These are phyloP conservation scores for Callorhinus ursinus DNA, from an alignment of 2,113 vertebrate genomes.

Conservation along the genomic window DNA sequence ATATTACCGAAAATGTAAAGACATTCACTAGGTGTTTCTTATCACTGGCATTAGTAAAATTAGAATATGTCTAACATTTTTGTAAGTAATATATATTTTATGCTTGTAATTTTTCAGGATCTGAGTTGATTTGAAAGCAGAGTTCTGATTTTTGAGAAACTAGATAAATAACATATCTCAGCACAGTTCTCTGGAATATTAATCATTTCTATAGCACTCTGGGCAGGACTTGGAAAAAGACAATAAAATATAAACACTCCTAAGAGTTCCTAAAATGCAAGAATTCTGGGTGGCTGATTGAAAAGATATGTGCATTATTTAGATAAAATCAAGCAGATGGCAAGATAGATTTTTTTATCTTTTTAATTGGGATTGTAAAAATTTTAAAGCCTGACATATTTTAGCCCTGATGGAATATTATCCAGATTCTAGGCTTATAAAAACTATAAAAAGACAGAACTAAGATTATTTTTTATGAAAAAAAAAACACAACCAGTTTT, in stretches of 20 bases:
- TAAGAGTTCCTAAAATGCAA: neutral
- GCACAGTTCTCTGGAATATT: neutral
- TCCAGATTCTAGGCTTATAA: neutral
- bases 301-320: slow-evolving; percentile 37
- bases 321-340: slow-evolving; percentile 9
- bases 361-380: neutral
- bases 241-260: slow-evolving; percentile 43
- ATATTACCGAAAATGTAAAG: neutral
- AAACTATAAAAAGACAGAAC: neutral
- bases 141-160: slow-evolving; percentile 43
- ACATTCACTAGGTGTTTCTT: neutral
- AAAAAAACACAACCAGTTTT: neutral
- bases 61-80: neutral
- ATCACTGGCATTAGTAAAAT: neutral
- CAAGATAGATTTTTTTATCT: neutral
- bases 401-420: neutral
- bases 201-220: neutral
- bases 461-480: neutral
- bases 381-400: neutral
- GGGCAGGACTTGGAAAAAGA: neutral
- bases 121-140: neutral
- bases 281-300: neutral
- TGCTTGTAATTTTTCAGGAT: neutral
- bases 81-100: neutral
- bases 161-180: neutral